phyloP scores from a whole-genome alignment of 2,888 invertebrate genomes.

The Liposcelis brunnea region DNA sequence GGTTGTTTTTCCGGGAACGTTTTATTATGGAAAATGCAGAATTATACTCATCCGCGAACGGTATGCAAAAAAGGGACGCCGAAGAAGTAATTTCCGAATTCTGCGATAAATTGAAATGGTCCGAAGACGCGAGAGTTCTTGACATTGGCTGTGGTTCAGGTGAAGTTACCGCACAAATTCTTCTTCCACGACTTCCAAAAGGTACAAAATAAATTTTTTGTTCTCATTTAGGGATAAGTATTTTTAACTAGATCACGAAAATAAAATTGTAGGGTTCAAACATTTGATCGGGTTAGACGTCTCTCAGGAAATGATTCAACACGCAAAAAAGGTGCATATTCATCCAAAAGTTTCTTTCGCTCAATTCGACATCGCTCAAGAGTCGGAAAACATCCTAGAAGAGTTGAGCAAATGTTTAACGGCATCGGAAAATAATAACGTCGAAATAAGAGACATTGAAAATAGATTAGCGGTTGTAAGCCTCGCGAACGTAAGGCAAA shows the following conservation, averaged over 20 bases:
- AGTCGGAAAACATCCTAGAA: conserved; percentile 17
- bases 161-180: conserved; percentile 25
- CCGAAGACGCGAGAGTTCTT: conserved; percentile 23
- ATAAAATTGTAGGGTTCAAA: background rate
- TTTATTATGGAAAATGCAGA: conserved; percentile 40
- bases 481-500: background rate
- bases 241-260: background rate
- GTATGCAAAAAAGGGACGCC: conserved; percentile 49
- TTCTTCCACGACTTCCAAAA: conserved; percentile 41
- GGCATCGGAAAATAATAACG: conserved; percentile 2
- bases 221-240: background rate
- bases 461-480: too few species aligned
- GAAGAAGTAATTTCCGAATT: conserved; percentile 45
- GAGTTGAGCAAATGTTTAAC: conserved; percentile 23
- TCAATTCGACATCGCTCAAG: conserved; percentile 38
- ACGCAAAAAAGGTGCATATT: conserved; percentile 37
- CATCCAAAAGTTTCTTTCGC: conserved; percentile 27
- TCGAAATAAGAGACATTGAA: background rate
- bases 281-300: conserved; percentile 44
- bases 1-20: background rate
- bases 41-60: conserved; percentile 48
- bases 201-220: conserved; percentile 14
- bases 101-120: conserved; percentile 37
- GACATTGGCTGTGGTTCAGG: conserved; percentile 20
- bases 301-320: conserved; percentile 50